These are phyloP conservation scores for Jaculus jaculus DNA, from an alignment of 2,113 vertebrate genomes.

Conservation along the genomic window DNA sequence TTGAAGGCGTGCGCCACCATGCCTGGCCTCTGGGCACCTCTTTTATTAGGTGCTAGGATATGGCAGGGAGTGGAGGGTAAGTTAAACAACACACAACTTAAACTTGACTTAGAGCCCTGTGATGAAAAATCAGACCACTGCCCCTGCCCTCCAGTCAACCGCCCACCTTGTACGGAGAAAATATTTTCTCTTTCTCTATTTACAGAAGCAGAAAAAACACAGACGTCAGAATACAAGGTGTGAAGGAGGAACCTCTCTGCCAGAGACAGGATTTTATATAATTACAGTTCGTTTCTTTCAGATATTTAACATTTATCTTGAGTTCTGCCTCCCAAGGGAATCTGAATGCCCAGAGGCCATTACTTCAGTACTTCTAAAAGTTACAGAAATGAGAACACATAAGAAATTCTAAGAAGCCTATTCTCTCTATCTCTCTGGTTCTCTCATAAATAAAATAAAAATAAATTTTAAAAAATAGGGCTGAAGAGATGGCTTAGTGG, in stretches of 20 bases:
- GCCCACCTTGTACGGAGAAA: background rate
- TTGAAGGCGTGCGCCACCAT: too few species aligned
- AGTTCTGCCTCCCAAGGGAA: background rate
- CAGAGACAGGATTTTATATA: background rate
- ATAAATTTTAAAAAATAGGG: too few species aligned
- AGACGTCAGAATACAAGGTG: background rate
- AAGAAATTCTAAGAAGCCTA: background rate
- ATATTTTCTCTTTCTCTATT: background rate
- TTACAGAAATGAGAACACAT: background rate
- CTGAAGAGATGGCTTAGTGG: too few species aligned
- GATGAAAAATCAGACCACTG: background rate
- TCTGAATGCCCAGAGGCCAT: background rate
- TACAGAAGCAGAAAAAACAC: conserved; percentile 1
- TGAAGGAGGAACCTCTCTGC: background rate
- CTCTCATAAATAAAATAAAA: too few species aligned
- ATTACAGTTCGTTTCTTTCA: background rate
- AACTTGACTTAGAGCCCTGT: background rate
- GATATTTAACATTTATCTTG: background rate
- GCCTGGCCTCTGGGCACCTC: background rate
- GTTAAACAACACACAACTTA: background rate
- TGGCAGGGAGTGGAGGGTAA: too few species aligned
- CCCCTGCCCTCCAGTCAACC: too few species aligned
- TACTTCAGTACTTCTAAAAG: conserved; percentile 5
- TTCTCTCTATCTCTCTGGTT: too few species aligned
- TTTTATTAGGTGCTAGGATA: background rate